Evolutionary conservation across 2,113 vertebrate species (phyloP).

Genomic region (Crotalus helleri): DNA sequence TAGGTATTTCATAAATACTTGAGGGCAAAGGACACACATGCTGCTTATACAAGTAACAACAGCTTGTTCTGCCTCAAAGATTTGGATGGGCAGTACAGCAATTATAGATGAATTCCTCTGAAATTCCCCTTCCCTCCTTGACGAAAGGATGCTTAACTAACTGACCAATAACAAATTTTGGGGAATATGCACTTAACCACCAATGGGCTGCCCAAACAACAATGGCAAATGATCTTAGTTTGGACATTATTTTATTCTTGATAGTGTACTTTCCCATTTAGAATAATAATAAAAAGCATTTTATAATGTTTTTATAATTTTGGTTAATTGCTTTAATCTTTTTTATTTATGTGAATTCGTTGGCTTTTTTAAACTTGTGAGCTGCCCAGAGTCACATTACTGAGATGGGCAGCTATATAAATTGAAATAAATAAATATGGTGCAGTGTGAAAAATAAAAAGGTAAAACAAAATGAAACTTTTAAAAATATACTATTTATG

Average conservation of each 20-base stretch:
- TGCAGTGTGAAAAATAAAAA: neutral
- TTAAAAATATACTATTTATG: neutral
- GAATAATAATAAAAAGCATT: neutral
- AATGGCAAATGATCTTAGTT: neutral
- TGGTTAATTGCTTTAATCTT: neutral
- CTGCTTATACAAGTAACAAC: constrained; percentile 3
- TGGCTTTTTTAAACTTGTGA: neutral
- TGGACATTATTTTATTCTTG: neutral
- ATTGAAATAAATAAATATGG: neutral
- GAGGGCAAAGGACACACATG: neutral
- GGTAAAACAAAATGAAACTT: neutral
- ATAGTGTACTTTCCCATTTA: neutral
- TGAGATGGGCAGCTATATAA: neutral
- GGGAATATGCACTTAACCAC: neutral
- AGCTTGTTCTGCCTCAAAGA: constrained; percentile 8
- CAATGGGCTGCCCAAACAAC: neutral
- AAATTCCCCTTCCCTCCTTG: neutral
- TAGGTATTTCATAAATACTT: constrained; percentile 3
- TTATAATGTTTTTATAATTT: neutral
- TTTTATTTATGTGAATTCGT: neutral
- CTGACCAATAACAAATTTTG: neutral
- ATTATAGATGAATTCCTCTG: neutral
- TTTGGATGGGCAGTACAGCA: neutral
- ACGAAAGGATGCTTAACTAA: neutral
- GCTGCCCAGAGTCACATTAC: neutral